phyloP scores from a whole-genome alignment of 1,140 invertebrate genomes.

The Drosophila kohkoa region DNA sequence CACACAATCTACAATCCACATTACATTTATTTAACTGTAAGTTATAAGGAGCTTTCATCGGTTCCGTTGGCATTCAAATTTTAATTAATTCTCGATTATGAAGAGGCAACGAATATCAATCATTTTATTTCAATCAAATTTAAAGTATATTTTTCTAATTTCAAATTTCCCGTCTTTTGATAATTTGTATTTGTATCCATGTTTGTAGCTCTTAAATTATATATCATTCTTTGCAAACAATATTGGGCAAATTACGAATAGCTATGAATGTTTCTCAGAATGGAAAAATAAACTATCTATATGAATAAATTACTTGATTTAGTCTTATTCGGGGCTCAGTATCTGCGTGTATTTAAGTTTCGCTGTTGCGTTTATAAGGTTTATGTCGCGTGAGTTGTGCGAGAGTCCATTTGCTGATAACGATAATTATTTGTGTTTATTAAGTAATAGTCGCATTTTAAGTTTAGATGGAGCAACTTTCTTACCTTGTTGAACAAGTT shows the following conservation, averaged over 20 bases:
- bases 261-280: slow-evolving; percentile 51
- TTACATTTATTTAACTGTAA: slow-evolving; percentile 33
- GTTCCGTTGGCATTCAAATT: slow-evolving; percentile 17
- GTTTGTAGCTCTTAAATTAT: slow-evolving; percentile 3
- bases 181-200: neutral
- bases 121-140: no score
- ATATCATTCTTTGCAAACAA: slow-evolving; percentile 15
- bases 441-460: no score
- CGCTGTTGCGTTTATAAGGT: neutral
- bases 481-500: no score
- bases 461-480: no score
- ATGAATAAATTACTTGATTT: slow-evolving; percentile 27
- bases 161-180: no score
- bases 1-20: slow-evolving; percentile 2
- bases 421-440: neutral
- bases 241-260: slow-evolving; percentile 34
- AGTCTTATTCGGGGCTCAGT: neutral
- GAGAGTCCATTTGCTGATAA: neutral
- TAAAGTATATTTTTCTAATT: no score
- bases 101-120: no score
- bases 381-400: neutral
- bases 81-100: neutral
- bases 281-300: slow-evolving; percentile 53
- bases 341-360: no score
- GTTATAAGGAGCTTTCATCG: neutral